phyloP scores from a whole-genome alignment of 1,140 invertebrate species.

The Calliopsis andreniformis region DNA sequence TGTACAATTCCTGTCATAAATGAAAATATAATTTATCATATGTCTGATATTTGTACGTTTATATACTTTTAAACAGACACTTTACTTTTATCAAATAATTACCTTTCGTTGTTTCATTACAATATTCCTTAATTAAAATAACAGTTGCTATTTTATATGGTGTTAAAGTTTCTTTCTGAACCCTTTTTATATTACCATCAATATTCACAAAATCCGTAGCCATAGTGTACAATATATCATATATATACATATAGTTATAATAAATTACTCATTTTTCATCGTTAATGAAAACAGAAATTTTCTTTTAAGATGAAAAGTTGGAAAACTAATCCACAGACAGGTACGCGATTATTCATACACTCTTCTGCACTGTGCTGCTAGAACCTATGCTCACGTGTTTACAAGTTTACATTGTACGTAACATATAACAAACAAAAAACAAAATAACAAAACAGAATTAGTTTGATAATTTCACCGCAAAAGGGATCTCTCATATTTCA shows the following conservation, averaged over 20 bases:
- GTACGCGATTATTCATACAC: no score
- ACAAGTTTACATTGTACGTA: no score
- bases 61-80: neutral
- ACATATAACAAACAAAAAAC: no score
- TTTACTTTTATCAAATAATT: conserved; percentile 12
- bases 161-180: conserved; percentile 80
- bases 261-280: neutral
- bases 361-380: no score
- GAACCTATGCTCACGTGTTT: no score
- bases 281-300: neutral
- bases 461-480: no score
- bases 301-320: no score
- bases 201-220: conserved; percentile 76
- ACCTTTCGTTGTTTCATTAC: conserved; percentile 80
- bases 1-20: no score
- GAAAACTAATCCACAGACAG: no score
- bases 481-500: no score
- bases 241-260: neutral
- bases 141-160: conserved; percentile 83
- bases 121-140: conserved; percentile 82
- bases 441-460: no score
- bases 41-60: neutral
- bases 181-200: conserved; percentile 72
- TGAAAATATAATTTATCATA: neutral
- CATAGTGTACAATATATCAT: conserved; percentile 59